Percentiles rank a stretch among this genome's conserved stretches.
phyloP scores from a whole-genome alignment of 2,888 invertebrate genomes.

The Osmoderma eremita region DNA sequence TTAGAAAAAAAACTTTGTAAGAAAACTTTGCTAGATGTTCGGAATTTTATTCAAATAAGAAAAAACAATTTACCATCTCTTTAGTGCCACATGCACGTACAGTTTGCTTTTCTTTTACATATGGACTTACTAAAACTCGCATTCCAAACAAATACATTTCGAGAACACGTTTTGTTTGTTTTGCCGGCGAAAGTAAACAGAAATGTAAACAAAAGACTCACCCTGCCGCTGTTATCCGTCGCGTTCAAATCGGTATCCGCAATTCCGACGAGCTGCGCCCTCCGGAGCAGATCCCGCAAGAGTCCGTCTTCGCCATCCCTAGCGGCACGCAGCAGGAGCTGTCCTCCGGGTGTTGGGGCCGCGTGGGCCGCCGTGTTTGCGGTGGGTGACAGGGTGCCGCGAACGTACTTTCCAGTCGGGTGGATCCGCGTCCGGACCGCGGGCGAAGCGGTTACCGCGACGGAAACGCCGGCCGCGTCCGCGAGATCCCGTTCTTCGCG shows the following conservation, averaged over 20 bases:
- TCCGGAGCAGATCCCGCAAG: conserved; percentile 63
- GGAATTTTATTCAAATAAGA: not conserved
- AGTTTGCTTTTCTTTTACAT: no score
- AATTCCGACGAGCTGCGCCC: conserved; percentile 61
- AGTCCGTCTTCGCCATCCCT: conserved; percentile 66
- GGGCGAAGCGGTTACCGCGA: conserved; percentile 56
- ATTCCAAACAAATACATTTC: no score
- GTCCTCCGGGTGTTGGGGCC: conserved; percentile 55
- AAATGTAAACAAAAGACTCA: conserved; percentile 57
- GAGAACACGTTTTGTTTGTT: no score
- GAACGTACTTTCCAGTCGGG: conserved; percentile 60
- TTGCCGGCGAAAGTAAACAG: not conserved
- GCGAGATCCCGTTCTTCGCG: conserved; percentile 28
- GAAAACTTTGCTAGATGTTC: not conserved
- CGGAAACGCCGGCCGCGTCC: conserved; percentile 41
- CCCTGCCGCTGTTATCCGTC: conserved; percentile 69
- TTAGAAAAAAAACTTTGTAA: no score
- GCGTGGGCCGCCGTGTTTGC: conserved; percentile 58
- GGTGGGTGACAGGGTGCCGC: conserved; percentile 64
- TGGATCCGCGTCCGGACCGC: conserved; percentile 58
- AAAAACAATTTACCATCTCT: no score
- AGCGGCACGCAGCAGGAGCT: conserved; percentile 66
- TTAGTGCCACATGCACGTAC: no score
- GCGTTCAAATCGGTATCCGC: conserved; percentile 66
- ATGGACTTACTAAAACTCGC: no score